These are phyloP conservation scores for Athene cunicularia DNA, from an alignment of 2,113 vertebrate genomes.

Conservation along the genomic window DNA sequence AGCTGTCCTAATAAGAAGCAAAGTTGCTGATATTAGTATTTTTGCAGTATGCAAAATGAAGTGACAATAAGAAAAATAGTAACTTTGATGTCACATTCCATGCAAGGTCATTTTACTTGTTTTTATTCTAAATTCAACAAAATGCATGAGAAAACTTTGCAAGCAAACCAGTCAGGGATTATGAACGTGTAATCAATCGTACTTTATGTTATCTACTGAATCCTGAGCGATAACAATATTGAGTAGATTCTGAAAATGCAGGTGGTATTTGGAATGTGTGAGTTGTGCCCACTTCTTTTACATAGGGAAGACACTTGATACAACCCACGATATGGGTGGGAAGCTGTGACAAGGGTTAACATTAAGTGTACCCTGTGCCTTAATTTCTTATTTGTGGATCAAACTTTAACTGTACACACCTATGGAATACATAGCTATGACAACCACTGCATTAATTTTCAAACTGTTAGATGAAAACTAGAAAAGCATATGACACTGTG, in stretches of 20 bases:
- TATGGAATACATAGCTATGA: background rate
- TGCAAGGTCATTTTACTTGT: background rate
- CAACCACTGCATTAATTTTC: background rate
- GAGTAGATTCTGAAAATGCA: background rate
- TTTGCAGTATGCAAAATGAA: background rate
- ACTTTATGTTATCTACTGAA: background rate
- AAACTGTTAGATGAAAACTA: background rate
- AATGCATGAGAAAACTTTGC: background rate
- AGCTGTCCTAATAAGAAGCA: background rate
- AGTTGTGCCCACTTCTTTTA: background rate
- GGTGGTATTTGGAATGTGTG: background rate
- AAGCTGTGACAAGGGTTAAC: background rate
- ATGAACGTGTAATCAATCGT: background rate
- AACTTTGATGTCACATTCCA: background rate
- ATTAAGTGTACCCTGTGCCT: background rate
- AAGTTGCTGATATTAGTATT: background rate
- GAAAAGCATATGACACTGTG: background rate
- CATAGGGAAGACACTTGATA: background rate
- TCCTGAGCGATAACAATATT: background rate
- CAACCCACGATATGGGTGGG: fast-evolving
- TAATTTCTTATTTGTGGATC: background rate
- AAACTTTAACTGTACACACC: background rate
- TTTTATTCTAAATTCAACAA: background rate
- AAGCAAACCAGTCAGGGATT: background rate
- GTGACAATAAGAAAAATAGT: background rate